These are phyloP conservation scores for Lepeophtheirus nordmannii DNA, from an alignment of 2,888 invertebrate genomes.

Conservation along the genomic window DNA sequence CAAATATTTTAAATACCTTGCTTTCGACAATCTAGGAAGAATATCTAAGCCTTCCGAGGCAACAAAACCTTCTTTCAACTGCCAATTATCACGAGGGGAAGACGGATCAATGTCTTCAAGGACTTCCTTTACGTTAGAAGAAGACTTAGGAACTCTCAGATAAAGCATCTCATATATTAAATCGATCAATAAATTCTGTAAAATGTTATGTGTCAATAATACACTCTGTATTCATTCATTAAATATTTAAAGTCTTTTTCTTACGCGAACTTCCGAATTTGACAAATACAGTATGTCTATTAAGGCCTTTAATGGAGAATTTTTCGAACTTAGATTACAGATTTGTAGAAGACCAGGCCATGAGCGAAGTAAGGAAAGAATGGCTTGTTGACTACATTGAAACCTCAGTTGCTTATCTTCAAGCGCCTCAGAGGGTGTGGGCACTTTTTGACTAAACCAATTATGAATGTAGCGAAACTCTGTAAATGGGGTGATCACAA, in stretches of 20 bases:
- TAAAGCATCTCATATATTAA: conserved; percentile 2
- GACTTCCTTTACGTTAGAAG: not conserved
- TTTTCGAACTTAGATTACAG: conserved; percentile 53
- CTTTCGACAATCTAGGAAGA: conserved; percentile 66
- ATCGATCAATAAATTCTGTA: conserved; percentile 11
- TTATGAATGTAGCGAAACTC: conserved; percentile 46
- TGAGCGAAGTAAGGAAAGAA: conserved; percentile 66
- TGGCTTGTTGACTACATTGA: conserved; percentile 64
- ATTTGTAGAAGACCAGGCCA: conserved; percentile 81
- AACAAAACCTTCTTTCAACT: conserved; percentile 82
- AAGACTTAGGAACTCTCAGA: conserved; percentile 8
- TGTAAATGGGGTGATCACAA: conserved; percentile 80
- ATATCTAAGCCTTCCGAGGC: conserved; percentile 73
- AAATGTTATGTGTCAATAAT: not conserved
- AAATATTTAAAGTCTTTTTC: not conserved
- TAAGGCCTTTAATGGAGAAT: conserved; percentile 58
- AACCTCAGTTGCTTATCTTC: conserved; percentile 60
- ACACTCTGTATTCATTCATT: not conserved
- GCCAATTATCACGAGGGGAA: conserved; percentile 58
- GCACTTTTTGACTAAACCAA: conserved; percentile 10
- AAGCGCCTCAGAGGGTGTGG: conserved; percentile 30
- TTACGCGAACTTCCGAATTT: conserved; percentile 14
- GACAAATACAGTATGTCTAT: conserved; percentile 44
- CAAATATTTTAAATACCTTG: conserved; percentile 32
- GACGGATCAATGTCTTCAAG: conserved; percentile 70